Conservation (phyloP, 2,888 invertebrate genomes). For the Polydesmus complanatus region DNA sequence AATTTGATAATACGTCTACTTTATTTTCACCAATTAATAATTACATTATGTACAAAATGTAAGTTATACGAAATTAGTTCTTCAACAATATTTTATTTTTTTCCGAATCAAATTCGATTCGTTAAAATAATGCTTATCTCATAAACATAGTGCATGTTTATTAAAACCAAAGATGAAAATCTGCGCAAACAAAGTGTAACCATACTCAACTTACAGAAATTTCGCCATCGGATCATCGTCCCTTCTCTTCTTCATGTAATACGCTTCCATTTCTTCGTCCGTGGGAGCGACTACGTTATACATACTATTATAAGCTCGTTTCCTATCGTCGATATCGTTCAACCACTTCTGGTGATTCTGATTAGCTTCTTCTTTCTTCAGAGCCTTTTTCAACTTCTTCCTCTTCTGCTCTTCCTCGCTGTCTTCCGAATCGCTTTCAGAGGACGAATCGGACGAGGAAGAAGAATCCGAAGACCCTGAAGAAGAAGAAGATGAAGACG, state of each 20-base stretch:
- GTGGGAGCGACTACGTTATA: slow-evolving; percentile 59
- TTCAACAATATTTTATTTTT: too few relatives aligned
- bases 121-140: too few relatives aligned
- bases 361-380: slow-evolving; percentile 22
- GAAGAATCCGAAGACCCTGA: slow-evolving; percentile 15
- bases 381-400: slow-evolving; percentile 22
- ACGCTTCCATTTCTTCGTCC: slow-evolving; percentile 86
- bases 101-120: too few relatives aligned
- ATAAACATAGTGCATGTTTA: too few relatives aligned
- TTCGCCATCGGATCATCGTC: slow-evolving; percentile 90
- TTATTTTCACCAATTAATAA: too few relatives aligned
- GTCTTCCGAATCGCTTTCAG: slow-evolving; percentile 16
- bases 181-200: too few relatives aligned
- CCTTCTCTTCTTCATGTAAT: slow-evolving; percentile 65
- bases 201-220: slow-evolving; percentile 41
- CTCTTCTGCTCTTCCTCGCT: slow-evolving; percentile 19
- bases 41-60: too few relatives aligned
- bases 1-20: too few relatives aligned
- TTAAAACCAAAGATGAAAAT: too few relatives aligned
- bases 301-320: slow-evolving; percentile 77
- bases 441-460: slow-evolving; percentile 20
- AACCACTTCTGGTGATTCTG: slow-evolving; percentile 45
- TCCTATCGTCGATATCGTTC: slow-evolving; percentile 67
- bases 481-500: slow-evolving; percentile 13
- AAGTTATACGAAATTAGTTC: too few relatives aligned